Conservation (phyloP, 2,113 vertebrate species). For the human region DNA sequence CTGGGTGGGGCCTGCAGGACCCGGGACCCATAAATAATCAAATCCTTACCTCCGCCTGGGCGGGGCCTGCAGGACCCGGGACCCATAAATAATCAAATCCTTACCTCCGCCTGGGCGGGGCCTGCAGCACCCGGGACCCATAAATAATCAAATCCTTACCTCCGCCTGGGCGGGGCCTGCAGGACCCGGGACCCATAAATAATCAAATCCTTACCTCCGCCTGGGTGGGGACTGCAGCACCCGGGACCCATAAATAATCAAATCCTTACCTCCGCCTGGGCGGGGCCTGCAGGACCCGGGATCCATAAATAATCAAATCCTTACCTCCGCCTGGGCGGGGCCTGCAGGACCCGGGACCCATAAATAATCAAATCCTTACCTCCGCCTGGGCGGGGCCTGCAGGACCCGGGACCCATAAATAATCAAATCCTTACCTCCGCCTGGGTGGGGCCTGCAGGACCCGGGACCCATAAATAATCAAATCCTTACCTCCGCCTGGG, state of each 20-base stretch:
- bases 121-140: too few relatives aligned
- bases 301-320: too few relatives aligned
- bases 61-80: neutral
- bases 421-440: too few relatives aligned
- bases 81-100: fast-evolving
- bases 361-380: too few relatives aligned
- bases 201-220: too few relatives aligned
- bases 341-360: neutral
- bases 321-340: too few relatives aligned
- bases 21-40: too few relatives aligned
- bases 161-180: neutral
- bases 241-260: fast-evolving
- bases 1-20: neutral
- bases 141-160: too few relatives aligned
- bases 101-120: neutral
- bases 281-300: too few relatives aligned
- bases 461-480: fast-evolving
- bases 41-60: too few relatives aligned
- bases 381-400: neutral
- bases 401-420: too few relatives aligned
- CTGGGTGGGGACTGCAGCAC: neutral
- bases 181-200: too few relatives aligned
- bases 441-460: neutral
- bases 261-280: neutral
- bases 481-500: neutral